phyloP scores from a whole-genome alignment of 2,113 vertebrate species.

The Cyanoderma ruficeps region DNA sequence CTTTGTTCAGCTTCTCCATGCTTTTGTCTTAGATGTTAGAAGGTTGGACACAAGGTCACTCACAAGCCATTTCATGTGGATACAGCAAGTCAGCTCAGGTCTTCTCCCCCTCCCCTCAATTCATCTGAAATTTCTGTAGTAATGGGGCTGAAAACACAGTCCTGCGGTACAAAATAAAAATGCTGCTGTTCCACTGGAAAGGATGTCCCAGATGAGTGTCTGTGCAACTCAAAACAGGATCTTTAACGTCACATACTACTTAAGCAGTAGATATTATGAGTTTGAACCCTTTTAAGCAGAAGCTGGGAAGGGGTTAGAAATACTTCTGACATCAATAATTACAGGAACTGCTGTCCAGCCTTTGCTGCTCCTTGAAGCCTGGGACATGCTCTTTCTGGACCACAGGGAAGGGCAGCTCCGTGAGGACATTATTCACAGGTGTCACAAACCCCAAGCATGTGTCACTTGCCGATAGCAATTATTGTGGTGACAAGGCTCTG shows the following conservation, averaged over 20 bases:
- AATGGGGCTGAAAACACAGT: background rate
- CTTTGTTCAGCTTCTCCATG: constrained; percentile 11
- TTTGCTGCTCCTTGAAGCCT: background rate
- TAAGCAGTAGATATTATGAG: background rate
- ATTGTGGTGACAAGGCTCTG: background rate
- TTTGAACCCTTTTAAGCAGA: constrained; percentile 48
- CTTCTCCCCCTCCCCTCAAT: background rate
- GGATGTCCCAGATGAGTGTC: constrained; percentile 7
- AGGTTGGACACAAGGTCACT: background rate
- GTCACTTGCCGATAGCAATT: background rate
- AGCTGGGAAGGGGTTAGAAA: background rate
- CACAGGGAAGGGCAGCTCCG: background rate
- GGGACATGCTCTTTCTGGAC: background rate
- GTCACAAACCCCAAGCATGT: background rate
- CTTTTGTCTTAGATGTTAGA: constrained; percentile 36
- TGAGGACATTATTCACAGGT: background rate
- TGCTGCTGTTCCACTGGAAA: constrained; percentile 24
- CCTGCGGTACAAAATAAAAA: background rate
- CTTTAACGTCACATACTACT: background rate
- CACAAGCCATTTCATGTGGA: constrained; percentile 8
- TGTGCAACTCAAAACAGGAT: background rate
- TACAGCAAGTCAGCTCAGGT: background rate
- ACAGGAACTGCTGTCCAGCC: background rate
- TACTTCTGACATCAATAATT: background rate
- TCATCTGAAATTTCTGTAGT: constrained; percentile 26